These are phyloP conservation scores for Drosophila jambulina DNA, from an alignment of 1,140 invertebrate species.

Conservation along the genomic window DNA sequence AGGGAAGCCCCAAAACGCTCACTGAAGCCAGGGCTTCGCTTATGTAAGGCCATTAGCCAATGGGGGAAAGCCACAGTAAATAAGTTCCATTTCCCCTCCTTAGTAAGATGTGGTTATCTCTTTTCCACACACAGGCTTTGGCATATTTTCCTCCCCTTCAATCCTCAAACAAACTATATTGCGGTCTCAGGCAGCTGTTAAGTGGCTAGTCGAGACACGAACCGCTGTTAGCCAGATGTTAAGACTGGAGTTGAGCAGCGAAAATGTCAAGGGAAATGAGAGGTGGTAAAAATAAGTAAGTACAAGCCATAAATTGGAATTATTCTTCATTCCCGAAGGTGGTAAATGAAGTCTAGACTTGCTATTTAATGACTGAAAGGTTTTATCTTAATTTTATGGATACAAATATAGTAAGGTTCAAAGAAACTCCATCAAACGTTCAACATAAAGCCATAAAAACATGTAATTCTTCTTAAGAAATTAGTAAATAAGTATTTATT, in stretches of 20 bases:
- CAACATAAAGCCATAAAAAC: background rate
- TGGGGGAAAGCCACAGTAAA: conserved; percentile 28
- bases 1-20: background rate
- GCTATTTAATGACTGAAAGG: background rate
- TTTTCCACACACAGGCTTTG: background rate
- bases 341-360: conserved; percentile 25
- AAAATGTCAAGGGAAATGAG: background rate
- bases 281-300: background rate
- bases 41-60: conserved; percentile 37
- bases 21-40: background rate
- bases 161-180: background rate
- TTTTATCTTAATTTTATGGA: background rate
- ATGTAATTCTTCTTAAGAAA: background rate
- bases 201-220: conserved; percentile 41
- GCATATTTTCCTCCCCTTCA: background rate
- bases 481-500: background rate
- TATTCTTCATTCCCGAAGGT: conserved; percentile 6
- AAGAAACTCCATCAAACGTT: background rate
- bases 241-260: background rate
- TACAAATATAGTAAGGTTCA: background rate
- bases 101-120: background rate
- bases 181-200: conserved; percentile 13
- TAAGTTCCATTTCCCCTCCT: conserved; percentile 50
- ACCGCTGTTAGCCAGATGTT: conserved; percentile 48
- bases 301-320: conserved; percentile 5